Evolutionary conservation across 30 jellyfish, hydroid and myxozoan species (phyloP), one percentile per base, ranked within the genome.

Genomic region (Clytia hemisphaerica): DNA sequence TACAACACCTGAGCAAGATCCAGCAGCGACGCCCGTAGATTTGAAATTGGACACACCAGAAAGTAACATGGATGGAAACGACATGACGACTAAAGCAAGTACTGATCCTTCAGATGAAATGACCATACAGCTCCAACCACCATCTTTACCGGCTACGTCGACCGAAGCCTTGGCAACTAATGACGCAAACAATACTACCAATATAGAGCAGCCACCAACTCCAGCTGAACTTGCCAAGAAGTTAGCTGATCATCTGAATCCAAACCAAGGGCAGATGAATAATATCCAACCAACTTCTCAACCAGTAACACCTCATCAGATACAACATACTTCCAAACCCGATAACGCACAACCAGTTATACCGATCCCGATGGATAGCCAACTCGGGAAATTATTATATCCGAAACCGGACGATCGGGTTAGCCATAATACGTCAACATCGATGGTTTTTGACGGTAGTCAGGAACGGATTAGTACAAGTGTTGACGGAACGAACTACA

Each of bases 331-430:
- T 45, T 28, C 21, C 4, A 48, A 22, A 19, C 25, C 25, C 25
- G 49, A 69, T 18, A 37, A 49, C 21, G 81, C 81, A 22, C 14
- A 45, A 0, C 81, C 81, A 22, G n/a, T 69, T 1, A 69, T 69
- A 3, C 81, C 81, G 25, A 69, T 69, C 24, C 81, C 81, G 3
- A 19, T 28, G 40, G 81, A 69, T 26, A 69, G 81, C 30, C 81
- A 75, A 2, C 35, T 69, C 16, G 81, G 81, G 1, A 46, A 69
- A 54, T 54, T 69, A 33, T 38, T 69, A 2, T 69, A 69, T 69
- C 81, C 81, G 12, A 71, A 75, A 18, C 47, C 49, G 24, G 59
- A 69, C 10, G 21, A 21, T 42, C 76, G 68, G 36, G n/a, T n/a
- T n/a, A n/a, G n/a, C n/a, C n/a, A n/a, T n/a, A n/a, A n/a, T n/a